Evolutionary conservation across 2,888 invertebrate species (phyloP).

Genomic region (Aplocera efformata): DNA sequence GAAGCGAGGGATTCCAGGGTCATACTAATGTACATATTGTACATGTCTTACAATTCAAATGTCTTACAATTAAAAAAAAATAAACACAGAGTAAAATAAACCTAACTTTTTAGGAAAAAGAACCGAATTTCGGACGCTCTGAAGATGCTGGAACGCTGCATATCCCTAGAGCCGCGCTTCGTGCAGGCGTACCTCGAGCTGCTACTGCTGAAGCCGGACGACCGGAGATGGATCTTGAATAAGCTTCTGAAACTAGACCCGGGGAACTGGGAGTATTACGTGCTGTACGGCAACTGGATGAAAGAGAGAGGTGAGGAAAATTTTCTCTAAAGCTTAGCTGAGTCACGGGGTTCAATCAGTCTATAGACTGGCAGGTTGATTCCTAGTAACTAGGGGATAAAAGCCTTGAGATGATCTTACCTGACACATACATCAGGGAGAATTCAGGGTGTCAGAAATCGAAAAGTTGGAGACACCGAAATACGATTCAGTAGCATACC

Average conservation of each 20-base stretch:
- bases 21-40: no score
- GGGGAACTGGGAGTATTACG: constrained; percentile 84
- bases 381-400: no score
- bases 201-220: constrained; percentile 73
- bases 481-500: no score
- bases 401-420: no score
- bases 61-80: no score
- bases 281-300: constrained; percentile 87
- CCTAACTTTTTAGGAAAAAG: constrained; percentile 74
- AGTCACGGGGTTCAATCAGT: not conserved
- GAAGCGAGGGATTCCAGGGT: no score
- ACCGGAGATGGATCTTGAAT: constrained; percentile 79
- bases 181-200: constrained; percentile 85
- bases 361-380: no score
- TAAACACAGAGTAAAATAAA: no score
- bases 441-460: no score
- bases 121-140: constrained; percentile 84
- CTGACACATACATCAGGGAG: no score
- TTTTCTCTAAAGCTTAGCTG: not conserved
- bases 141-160: constrained; percentile 84
- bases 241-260: constrained; percentile 84
- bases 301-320: constrained; percentile 79
- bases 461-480: no score
- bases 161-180: constrained; percentile 84
- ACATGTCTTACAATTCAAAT: no score